Percentiles rank a stretch among this genome's conserved stretches.
These are phyloP conservation scores for Steromphala cineraria DNA, from an alignment of 2,888 invertebrate genomes.

Conservation along the genomic window DNA sequence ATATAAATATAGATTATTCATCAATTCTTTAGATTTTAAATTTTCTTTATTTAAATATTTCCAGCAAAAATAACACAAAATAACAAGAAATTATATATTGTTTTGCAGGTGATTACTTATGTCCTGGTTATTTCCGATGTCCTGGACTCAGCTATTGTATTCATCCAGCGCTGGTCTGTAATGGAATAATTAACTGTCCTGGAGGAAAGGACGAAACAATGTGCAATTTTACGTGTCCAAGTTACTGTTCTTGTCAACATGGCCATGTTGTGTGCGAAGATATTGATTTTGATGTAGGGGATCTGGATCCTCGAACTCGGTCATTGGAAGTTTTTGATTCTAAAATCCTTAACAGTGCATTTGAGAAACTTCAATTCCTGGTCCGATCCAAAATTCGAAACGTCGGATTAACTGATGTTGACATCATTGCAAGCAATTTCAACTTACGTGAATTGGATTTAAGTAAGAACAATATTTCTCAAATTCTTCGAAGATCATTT, in stretches of 20 bases:
- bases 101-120: slow-evolving; percentile 11
- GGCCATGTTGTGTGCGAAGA: neutral
- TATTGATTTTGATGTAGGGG: neutral
- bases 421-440: neutral
- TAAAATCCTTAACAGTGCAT: neutral
- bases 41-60: no score
- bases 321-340: neutral
- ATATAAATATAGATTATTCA: no score
- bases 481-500: neutral
- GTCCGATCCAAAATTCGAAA: neutral
- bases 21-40: no score
- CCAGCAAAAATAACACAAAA: no score
- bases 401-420: neutral
- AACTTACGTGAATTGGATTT: slow-evolving; percentile 18
- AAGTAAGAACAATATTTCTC: slow-evolving; percentile 1
- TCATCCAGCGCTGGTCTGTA: neutral
- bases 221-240: slow-evolving; percentile 19
- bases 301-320: neutral
- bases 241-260: neutral
- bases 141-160: neutral
- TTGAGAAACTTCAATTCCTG: neutral
- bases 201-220: slow-evolving; percentile 16
- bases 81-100: neutral
- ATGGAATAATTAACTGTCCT: slow-evolving; percentile 9
- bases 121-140: slow-evolving; percentile 26